Percentiles rank a stretch among this genome's conserved stretches.
phyloP scores from a whole-genome alignment of 1,140 invertebrate species.

The Maniola jurtina region DNA sequence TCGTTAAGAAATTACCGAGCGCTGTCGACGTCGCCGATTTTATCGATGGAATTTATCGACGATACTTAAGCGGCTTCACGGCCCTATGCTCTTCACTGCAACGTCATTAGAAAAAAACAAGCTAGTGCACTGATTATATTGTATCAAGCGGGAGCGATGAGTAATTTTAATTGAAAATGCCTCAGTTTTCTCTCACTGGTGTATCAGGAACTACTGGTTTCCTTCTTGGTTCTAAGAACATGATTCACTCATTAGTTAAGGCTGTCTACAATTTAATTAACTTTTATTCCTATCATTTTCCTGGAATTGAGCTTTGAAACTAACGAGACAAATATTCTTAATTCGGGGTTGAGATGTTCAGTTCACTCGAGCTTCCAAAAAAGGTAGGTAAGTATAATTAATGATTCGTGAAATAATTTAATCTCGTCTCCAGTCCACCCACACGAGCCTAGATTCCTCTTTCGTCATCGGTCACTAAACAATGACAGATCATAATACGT shows the following conservation, averaged over 20 bases:
- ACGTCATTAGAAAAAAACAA: constrained; percentile 39
- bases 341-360: too few relatives aligned
- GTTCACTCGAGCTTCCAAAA: too few relatives aligned
- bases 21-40: constrained; percentile 70
- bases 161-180: constrained; percentile 12
- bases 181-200: too few relatives aligned
- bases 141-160: constrained; percentile 15
- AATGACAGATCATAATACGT: constrained; percentile 20
- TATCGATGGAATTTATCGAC: constrained; percentile 77
- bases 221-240: too few relatives aligned
- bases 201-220: too few relatives aligned
- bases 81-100: constrained; percentile 43
- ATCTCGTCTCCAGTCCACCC: neutral
- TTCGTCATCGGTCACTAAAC: constrained; percentile 19
- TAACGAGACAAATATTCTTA: too few relatives aligned
- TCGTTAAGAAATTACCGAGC: constrained; percentile 73
- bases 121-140: constrained; percentile 34
- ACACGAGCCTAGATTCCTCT: neutral
- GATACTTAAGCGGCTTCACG: constrained; percentile 52
- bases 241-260: too few relatives aligned
- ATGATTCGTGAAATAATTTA: neutral
- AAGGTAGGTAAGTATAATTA: too few relatives aligned
- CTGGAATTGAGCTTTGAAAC: too few relatives aligned
- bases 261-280: too few relatives aligned
- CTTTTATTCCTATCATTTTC: too few relatives aligned